Evolutionary conservation across 2,888 invertebrate species (phyloP), one percentile per base, ranked within the genome.

Genomic region (Lasiommata megera): DNA sequence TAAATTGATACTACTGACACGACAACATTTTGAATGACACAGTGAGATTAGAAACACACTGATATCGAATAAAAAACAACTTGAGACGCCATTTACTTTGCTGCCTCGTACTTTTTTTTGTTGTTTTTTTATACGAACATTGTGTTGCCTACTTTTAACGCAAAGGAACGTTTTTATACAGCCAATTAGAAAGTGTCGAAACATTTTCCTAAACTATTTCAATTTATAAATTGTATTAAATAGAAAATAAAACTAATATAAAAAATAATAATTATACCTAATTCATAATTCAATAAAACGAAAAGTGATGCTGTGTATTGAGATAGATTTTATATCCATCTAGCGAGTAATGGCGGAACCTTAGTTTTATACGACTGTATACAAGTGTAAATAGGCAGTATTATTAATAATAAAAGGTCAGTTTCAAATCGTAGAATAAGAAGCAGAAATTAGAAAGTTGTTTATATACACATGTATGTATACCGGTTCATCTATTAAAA

Each of bases 71-170:
- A 85, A 86, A 90, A 90, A 88, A 89, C 88, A 90, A 88, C 83
- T 82, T 84, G 82, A 86, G 90, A 89, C 90, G 90, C 90, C 90
- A 90, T 90, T 90, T 88, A 76, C 72, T 70, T 64, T 67, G 80
- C 80, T 80, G 79, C 79, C 78, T 81, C 76, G 72, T 72, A 81
- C 77, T 83, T 80, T 82, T 82, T 79, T 74, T 72, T 67, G 63
- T 69, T 67, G 58, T 52, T 62, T 58, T 51, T 70, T 71, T 69
- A 76, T 77, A 72, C 76, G 74, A 73, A 63, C 67, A 69, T 70
- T 71, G 74, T 77, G 77, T 70, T 75, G 67, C 69, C 67, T 65
- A 70, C 40, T 46, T 51, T 55, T 23, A 7, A 38, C 38, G 58
- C 53, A 56, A 63, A 17, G 60, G 55, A 50, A 56, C 50, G 47